Evolutionary conservation across 2,797 vertebrate species (phyloP).

Genomic region (Pseudochirops cupreus): DNA sequence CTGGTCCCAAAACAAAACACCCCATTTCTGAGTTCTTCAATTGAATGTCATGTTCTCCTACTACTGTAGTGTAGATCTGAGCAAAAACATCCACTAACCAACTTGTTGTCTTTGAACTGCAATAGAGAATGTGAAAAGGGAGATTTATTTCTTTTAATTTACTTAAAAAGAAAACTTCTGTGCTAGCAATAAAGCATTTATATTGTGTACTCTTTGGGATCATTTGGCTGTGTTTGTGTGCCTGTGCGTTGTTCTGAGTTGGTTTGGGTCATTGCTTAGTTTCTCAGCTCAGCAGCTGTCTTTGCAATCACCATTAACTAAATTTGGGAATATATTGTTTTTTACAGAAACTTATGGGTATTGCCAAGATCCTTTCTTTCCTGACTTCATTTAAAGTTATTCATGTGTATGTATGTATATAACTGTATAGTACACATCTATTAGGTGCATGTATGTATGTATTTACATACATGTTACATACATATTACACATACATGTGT

Average conservation of each 20-base stretch:
- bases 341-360: constrained; percentile 70
- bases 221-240: constrained; percentile 78
- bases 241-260: constrained; percentile 74
- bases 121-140: constrained; percentile 82
- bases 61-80: constrained; percentile 74
- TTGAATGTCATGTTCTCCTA: constrained; percentile 69
- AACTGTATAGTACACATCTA: neutral
- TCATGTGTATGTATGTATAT: neutral
- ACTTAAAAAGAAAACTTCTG: constrained; percentile 82
- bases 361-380: constrained; percentile 78
- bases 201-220: constrained; percentile 84
- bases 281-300: constrained; percentile 60
- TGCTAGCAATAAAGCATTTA: constrained; percentile 87
- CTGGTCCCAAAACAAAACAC: constrained; percentile 43
- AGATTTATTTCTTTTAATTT: constrained; percentile 83
- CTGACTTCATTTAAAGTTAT: constrained; percentile 87
- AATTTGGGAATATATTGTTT: constrained; percentile 68
- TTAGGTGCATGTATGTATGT: too few species aligned
- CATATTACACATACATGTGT: neutral
- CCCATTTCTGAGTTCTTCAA: constrained; percentile 76
- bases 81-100: constrained; percentile 75
- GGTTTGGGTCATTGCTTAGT: constrained; percentile 69
- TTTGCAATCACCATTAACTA: constrained; percentile 69
- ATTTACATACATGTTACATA: too few species aligned
- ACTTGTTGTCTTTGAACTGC: constrained; percentile 83